Evolutionary conservation across 2,113 vertebrate species (phyloP).

Genomic region (Sinocyclocheilus rhinocerous): DNA sequence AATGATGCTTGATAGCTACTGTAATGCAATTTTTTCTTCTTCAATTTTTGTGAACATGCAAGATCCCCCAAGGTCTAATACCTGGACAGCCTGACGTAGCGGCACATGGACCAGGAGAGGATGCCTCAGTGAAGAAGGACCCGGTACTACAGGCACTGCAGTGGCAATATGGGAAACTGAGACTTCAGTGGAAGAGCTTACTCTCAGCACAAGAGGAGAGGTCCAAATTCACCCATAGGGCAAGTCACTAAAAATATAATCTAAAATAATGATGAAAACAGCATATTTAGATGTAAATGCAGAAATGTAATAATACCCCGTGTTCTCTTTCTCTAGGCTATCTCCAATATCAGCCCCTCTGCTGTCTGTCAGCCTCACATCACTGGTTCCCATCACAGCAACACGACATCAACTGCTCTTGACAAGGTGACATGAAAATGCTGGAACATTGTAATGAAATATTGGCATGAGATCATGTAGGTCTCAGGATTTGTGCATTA

Average conservation of each 20-base stretch:
- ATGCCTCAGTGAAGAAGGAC: not conserved
- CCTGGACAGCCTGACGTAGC: not conserved
- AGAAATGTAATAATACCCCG: not conserved
- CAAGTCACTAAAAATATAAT: constrained; percentile 48
- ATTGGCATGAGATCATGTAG: not conserved
- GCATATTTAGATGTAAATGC: not conserved
- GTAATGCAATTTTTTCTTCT: not conserved
- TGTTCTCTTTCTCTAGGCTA: constrained; percentile 61
- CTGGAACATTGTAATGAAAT: not conserved
- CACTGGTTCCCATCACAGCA: constrained; percentile 31
- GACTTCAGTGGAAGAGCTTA: constrained; percentile 65
- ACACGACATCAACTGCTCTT: constrained; percentile 24
- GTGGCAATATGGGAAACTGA: constrained; percentile 72
- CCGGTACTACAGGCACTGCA: constrained; percentile 61
- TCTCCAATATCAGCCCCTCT: constrained; percentile 29
- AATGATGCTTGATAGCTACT: not conserved
- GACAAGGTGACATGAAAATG: constrained; percentile 52
- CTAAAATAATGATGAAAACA: not conserved
- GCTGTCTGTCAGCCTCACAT: constrained; percentile 42
- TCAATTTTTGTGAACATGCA: not conserved
- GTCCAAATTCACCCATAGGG: constrained; percentile 65
- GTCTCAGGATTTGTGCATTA: not conserved
- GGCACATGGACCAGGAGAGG: constrained; percentile 28
- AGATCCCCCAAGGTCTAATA: not conserved
- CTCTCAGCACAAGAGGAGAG: constrained; percentile 68